Evolutionary conservation across 2,797 vertebrate genomes (phyloP).

Genomic region (Pelodytes ibericus): DNA sequence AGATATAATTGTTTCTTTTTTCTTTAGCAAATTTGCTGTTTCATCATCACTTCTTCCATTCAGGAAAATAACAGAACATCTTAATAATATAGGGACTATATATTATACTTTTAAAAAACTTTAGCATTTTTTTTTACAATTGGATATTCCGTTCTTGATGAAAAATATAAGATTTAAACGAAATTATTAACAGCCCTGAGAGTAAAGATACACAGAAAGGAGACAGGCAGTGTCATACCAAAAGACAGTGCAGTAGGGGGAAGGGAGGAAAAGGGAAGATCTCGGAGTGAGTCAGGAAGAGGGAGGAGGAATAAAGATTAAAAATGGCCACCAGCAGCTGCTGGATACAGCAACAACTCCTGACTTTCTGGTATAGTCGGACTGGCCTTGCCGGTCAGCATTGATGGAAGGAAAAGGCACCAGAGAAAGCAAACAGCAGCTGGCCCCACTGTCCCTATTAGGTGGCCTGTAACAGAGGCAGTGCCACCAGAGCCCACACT

Average conservation of each 20-base stretch:
- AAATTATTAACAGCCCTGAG: background rate
- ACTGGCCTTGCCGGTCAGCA: slow-evolving; percentile 58
- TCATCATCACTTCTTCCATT: too few relatives aligned
- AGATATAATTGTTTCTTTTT: too few relatives aligned
- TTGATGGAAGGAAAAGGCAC: slow-evolving; percentile 63
- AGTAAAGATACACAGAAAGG: slow-evolving; percentile 6
- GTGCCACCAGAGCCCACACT: background rate
- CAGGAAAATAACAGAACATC: too few relatives aligned
- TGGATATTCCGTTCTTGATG: too few relatives aligned
- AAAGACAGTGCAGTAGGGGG: slow-evolving; percentile 9
- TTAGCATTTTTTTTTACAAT: too few relatives aligned
- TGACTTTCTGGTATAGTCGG: slow-evolving; percentile 54
- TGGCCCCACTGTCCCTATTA: slow-evolving; percentile 2
- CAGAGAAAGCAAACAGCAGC: slow-evolving; percentile 4
- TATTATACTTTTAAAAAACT: too few relatives aligned
- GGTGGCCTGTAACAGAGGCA: slow-evolving; percentile 3
- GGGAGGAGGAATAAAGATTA: slow-evolving; percentile 63
- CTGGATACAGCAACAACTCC: slow-evolving; percentile 60
- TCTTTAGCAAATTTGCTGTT: too few relatives aligned
- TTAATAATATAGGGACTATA: too few relatives aligned
- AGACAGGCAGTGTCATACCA: slow-evolving; percentile 39
- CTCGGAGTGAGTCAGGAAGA: slow-evolving; percentile 61
- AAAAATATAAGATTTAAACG: too few relatives aligned
- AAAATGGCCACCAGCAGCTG: slow-evolving; percentile 68
- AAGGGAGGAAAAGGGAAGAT: slow-evolving; percentile 61